Conservation (phyloP, 2,888 invertebrate species). For the Suillia variegata region DNA sequence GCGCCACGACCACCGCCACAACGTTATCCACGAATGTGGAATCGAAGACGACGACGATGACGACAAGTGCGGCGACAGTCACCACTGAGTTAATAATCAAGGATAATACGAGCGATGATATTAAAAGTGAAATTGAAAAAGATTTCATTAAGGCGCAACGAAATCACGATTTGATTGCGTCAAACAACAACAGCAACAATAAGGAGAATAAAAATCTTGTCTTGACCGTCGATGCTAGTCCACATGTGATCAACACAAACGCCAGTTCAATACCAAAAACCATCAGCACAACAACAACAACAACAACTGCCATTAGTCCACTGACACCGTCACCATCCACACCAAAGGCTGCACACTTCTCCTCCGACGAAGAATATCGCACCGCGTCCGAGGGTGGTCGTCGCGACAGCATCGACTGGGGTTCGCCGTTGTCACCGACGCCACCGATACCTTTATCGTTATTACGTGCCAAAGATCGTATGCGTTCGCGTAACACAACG, state of each 20-base stretch:
- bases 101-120: constrained; percentile 45
- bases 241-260: constrained; percentile 30
- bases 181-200: constrained; percentile 15
- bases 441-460: constrained; percentile 70
- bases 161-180: constrained; percentile 37
- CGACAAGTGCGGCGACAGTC: too few relatives aligned
- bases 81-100: constrained; percentile 43
- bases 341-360: constrained; percentile 73
- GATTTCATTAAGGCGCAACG: constrained; percentile 60
- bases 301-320: constrained; percentile 27
- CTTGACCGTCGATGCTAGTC: constrained; percentile 31
- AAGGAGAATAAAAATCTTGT: constrained; percentile 7
- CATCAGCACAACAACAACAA: constrained; percentile 17
- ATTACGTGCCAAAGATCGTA: constrained; percentile 66
- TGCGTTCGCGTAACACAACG: constrained; percentile 65
- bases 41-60: constrained; percentile 27
- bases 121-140: constrained; percentile 59
- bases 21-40: constrained; percentile 21
- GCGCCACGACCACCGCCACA: constrained; percentile 36
- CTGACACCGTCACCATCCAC: constrained; percentile 60
- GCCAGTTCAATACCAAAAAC: constrained; percentile 10
- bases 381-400: constrained; percentile 84
- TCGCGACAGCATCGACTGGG: constrained; percentile 85
- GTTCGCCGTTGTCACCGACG: constrained; percentile 71
- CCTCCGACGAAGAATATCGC: constrained; percentile 85